These are phyloP conservation scores for Pitangus sulphuratus DNA, from an alignment of 2,797 vertebrate genomes.

Conservation along the genomic window DNA sequence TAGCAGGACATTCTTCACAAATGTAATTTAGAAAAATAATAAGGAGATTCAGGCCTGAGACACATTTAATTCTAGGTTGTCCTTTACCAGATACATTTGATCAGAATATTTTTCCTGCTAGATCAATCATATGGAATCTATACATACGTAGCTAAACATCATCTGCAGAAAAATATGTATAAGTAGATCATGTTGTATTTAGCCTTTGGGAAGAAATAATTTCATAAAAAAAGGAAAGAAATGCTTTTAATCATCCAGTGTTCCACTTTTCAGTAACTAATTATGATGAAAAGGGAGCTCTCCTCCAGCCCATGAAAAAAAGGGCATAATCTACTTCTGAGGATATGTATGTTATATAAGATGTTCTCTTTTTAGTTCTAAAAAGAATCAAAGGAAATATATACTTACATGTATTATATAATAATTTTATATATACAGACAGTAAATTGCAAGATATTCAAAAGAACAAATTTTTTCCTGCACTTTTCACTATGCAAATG, in stretches of 20 bases:
- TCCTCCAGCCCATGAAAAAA: neutral
- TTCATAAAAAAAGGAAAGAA: neutral
- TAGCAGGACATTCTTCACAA: neutral
- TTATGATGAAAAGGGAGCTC: constrained; percentile 3
- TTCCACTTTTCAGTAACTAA: constrained; percentile 45
- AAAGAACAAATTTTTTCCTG: neutral
- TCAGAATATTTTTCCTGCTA: neutral
- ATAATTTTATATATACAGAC: neutral
- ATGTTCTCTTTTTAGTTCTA: neutral
- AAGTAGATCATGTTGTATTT: neutral
- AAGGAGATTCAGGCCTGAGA: neutral
- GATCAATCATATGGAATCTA: neutral
- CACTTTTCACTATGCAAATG: neutral
- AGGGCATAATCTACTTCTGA: neutral
- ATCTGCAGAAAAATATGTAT: neutral
- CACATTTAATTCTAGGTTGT: neutral
- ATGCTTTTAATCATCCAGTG: constrained; percentile 10
- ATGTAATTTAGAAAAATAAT: neutral
- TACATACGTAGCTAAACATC: neutral
- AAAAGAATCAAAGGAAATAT: constrained; percentile 23
- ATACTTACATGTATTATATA: neutral
- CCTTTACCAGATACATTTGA: neutral
- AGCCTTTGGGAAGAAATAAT: neutral
- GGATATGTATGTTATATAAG: constrained; percentile 42
- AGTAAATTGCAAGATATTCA: neutral